Percentiles rank a stretch among this genome's conserved stretches.
phyloP scores from a whole-genome alignment of 2,113 vertebrate genomes.

The Ictidomys tridecemlineatus region DNA sequence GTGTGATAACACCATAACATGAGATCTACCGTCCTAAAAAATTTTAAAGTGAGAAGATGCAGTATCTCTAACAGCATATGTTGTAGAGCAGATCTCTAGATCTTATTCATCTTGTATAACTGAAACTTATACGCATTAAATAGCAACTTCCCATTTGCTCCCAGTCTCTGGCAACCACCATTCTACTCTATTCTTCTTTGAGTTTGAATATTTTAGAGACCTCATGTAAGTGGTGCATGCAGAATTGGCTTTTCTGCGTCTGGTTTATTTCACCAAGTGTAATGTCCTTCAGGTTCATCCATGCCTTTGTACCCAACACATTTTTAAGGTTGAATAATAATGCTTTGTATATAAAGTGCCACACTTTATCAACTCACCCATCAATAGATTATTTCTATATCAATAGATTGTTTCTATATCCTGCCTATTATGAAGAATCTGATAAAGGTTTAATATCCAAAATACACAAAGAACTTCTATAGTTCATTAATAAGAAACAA shows the following conservation, averaged over 20 bases:
- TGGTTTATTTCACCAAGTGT: background rate
- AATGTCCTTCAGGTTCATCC: background rate
- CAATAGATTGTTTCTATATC: background rate
- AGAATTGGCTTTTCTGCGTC: background rate
- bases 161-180: background rate
- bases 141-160: background rate
- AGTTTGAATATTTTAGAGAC: background rate
- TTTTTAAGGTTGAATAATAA: background rate
- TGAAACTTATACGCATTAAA: background rate
- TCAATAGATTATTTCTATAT: background rate
- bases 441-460: background rate
- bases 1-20: background rate
- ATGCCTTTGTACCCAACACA: background rate
- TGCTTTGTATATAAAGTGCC: too few relatives aligned
- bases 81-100: background rate
- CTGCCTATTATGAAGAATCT: background rate
- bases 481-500: background rate
- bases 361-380: background rate
- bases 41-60: background rate
- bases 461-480: background rate
- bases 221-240: background rate
- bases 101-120: background rate
- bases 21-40: background rate
- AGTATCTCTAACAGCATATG: background rate
- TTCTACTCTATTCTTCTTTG: background rate